phyloP scores from a whole-genome alignment of 2,888 invertebrate species.

The Salticus scenicus region DNA sequence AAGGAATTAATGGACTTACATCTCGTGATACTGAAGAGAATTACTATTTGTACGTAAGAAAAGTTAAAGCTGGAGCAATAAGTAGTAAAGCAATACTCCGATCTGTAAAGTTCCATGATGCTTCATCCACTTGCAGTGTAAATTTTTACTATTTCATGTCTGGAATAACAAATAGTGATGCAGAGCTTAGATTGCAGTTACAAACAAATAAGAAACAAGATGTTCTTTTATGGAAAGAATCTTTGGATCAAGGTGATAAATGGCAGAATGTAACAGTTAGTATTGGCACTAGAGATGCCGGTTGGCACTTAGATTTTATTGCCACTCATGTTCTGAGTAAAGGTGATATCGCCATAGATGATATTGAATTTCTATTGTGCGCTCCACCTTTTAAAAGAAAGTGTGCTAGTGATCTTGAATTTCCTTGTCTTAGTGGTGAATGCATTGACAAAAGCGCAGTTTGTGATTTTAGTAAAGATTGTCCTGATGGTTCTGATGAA shows the following conservation, averaged over 20 bases:
- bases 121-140: conserved; percentile 52
- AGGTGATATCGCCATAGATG: conserved; percentile 62
- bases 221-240: conserved; percentile 43
- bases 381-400: conserved; percentile 47
- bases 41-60: conserved; percentile 62
- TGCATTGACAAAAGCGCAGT: conserved; percentile 51
- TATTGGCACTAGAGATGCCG: conserved; percentile 43
- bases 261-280: conserved; percentile 60
- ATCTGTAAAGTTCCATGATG: conserved; percentile 48
- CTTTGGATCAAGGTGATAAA: conserved; percentile 30
- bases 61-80: conserved; percentile 39
- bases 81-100: conserved; percentile 43
- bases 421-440: conserved; percentile 50
- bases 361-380: conserved; percentile 61
- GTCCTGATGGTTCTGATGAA: conserved; percentile 68
- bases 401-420: conserved; percentile 50
- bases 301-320: conserved; percentile 65
- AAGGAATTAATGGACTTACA: conserved; percentile 37
- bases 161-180: conserved; percentile 44
- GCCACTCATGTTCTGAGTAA: conserved; percentile 53
- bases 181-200: conserved; percentile 43
- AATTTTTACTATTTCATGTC: conserved; percentile 69
- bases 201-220: conserved; percentile 22
- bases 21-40: conserved; percentile 37
- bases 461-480: conserved; percentile 66